Base-by-base conservation (phyloP, 2,113 vertebrate species). In the Centropus unirufus region DNA sequence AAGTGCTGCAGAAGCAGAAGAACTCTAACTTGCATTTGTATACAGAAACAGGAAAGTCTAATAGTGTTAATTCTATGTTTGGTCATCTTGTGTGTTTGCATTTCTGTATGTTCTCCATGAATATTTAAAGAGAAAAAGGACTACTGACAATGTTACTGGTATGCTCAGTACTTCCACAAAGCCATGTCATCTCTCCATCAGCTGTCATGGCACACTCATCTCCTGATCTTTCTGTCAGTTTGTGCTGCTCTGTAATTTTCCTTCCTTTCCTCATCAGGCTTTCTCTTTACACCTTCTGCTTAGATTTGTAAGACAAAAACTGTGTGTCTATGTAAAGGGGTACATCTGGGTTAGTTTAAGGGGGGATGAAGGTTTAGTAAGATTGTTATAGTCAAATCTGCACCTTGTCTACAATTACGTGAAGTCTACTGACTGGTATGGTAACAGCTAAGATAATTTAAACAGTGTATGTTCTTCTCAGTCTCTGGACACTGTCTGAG, bases 141-240 rank as follows among this genome's bases (percentile, higher is more conserved):
- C n/a, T 0, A 2, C 0, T 42, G 34, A 12, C 11, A 59, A 39
- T 44, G 57, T 64, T 67, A 77, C 10, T 8, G 7, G 4, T 27
- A 47, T 26, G 29, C 40, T 59, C 12, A 21, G 14, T 54, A 42
- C 51, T 77, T 89, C 64, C 47, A 20, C 39, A n/a, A 74, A 59
- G 26, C 17, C 12, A 9, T 30, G 20, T 24, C 29, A 61, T 19
- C 76, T 73, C 36, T 70, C 11, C 3, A 4, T 58, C 0, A 0
- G 5, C 46, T 2, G 0, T 57, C 62, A n/a, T n/a, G 36, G 46
- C n/a, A 26, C 3, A 3, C 5, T 47, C n/a, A 54, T 7, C 14
- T 40, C 42, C 22, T 39, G 13, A 26, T 47, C 18, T 59, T 8
- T 55, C 51, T 85, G 19, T 15, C 44, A 24, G 15, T 72, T 87